These are phyloP conservation scores for Dryoscopus gambensis DNA, from an alignment of 2,113 vertebrate species.

Conservation along the genomic window DNA sequence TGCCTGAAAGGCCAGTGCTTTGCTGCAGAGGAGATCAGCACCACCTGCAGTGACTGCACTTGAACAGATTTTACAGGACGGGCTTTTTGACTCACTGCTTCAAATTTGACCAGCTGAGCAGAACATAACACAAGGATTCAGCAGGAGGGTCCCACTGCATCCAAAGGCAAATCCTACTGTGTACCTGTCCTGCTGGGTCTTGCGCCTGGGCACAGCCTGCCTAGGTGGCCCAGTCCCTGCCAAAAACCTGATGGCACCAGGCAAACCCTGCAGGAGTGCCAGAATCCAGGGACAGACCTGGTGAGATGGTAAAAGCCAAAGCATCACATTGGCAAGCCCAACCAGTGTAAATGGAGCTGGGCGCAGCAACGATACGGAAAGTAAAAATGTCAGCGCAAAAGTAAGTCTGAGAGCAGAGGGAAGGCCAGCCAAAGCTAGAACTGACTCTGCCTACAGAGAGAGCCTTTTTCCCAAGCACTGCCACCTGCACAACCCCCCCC, in stretches of 20 bases:
- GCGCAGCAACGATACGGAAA: neutral
- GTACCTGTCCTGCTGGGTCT: neutral
- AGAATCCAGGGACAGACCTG: neutral
- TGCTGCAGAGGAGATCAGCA: neutral
- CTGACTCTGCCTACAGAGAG: neutral
- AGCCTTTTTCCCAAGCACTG: neutral
- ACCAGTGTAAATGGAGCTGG: neutral
- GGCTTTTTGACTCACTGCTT: neutral
- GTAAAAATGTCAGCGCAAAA: neutral
- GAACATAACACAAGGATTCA: neutral
- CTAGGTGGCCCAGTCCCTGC: neutral
- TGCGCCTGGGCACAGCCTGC: neutral
- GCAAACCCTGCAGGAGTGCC: neutral
- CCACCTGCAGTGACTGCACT: fast-evolving
- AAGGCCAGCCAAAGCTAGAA: neutral
- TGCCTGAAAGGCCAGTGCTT: neutral
- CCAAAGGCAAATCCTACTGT: neutral
- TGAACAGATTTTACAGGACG: neutral
- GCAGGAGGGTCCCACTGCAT: fast-evolving
- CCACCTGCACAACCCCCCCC: neutral
- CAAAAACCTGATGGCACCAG: neutral
- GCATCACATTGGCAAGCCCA: neutral
- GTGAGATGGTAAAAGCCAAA: neutral
- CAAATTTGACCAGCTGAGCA: neutral
- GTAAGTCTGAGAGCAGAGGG: neutral